Conservation (phyloP, 2,113 vertebrate genomes). For the Rhinogobius similis region DNA sequence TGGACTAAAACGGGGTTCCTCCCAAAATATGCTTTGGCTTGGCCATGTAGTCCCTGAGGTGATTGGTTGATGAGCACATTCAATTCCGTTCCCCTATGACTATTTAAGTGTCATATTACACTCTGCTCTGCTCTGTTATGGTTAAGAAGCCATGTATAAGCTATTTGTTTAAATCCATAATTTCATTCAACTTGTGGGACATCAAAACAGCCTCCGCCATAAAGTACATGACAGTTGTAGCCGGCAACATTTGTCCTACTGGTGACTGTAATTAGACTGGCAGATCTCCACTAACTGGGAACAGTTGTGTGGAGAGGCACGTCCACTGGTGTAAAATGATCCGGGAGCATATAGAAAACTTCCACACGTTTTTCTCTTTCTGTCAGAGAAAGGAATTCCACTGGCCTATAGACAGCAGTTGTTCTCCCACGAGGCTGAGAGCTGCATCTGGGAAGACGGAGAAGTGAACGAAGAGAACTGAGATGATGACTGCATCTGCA, state of each 20-base stretch:
- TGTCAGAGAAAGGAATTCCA: conserved; percentile 59
- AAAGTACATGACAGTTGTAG: conserved; percentile 42
- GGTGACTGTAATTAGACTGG: conserved; percentile 58
- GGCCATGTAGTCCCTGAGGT: conserved; percentile 20
- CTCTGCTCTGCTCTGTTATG: conserved; percentile 8
- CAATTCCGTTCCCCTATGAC: conserved; percentile 31
- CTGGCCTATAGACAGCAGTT: conserved; percentile 66
- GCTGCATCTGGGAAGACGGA: conserved; percentile 54
- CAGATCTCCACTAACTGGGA: conserved; percentile 64
- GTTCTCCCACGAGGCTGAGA: conserved; percentile 65
- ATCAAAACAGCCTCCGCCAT: conserved; percentile 41
- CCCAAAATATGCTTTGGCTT: conserved; percentile 21
- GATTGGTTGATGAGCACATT: conserved; percentile 37
- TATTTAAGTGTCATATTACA: conserved; percentile 40
- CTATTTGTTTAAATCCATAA: conserved; percentile 7
- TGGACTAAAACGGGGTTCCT: conserved; percentile 38
- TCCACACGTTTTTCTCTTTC: conserved; percentile 43
- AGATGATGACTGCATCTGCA: conserved; percentile 47
- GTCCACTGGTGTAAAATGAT: conserved; percentile 73
- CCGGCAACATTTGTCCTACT: conserved; percentile 63
- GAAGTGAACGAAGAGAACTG: conserved; percentile 29
- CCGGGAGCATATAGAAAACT: conserved; percentile 67
- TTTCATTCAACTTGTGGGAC: conserved; percentile 22
- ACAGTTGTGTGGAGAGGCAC: conserved; percentile 70
- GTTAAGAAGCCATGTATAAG: conserved; percentile 18